These are phyloP conservation scores for Protonibea diacanthus DNA, from an alignment of 2,797 vertebrate genomes.

Conservation along the genomic window DNA sequence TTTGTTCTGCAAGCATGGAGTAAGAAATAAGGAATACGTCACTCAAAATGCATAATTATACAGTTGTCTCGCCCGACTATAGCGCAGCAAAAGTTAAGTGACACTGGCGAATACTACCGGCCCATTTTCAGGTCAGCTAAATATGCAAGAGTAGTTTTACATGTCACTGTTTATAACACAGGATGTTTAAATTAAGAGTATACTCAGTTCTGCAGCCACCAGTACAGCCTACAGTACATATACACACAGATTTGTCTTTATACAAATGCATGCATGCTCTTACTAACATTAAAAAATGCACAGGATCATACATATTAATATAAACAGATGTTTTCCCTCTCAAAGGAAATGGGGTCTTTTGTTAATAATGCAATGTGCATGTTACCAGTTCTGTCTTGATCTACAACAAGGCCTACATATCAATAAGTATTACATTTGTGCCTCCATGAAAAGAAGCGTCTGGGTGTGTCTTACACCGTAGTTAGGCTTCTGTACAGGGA, in stretches of 20 bases:
- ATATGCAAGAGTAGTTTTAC: too few species aligned
- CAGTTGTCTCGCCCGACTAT: too few species aligned
- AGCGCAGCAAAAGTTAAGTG: too few species aligned
- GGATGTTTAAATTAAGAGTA: too few species aligned
- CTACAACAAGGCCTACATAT: neutral
- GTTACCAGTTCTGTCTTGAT: constrained; percentile 6
- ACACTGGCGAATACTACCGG: too few species aligned
- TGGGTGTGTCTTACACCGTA: constrained; percentile 1
- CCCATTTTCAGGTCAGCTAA: too few species aligned
- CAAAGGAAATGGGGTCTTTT: neutral
- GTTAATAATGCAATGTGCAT: neutral
- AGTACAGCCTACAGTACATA: neutral
- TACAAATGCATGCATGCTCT: constrained; percentile 15
- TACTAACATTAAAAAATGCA: constrained; percentile 7
- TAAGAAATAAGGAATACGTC: too few species aligned
- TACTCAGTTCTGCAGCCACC: too few species aligned
- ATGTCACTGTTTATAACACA: too few species aligned
- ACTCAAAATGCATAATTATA: too few species aligned
- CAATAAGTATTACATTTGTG: constrained; percentile 5
- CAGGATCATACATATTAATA: constrained; percentile 11
- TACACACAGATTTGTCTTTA: constrained; percentile 20
- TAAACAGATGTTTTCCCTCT: constrained; percentile 20
- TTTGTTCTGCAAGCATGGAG: too few species aligned
- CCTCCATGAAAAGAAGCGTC: constrained; percentile 7
- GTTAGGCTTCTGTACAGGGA: constrained; percentile 11